Conservation (phyloP, 2,113 vertebrate genomes). For the Phaethon lepturus region DNA sequence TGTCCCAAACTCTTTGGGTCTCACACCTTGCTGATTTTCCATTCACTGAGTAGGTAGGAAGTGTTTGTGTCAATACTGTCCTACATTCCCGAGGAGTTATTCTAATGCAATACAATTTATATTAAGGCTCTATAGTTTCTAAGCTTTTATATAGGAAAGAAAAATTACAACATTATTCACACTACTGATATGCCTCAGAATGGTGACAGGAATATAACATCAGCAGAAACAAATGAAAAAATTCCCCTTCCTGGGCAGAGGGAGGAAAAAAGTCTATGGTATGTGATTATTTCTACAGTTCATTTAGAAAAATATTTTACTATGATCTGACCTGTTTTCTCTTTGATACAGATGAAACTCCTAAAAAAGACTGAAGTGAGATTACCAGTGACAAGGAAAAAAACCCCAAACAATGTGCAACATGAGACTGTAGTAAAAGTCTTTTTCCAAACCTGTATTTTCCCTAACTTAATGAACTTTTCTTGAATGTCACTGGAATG, state of each 20-base stretch:
- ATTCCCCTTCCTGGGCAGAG: background rate
- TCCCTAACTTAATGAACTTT: background rate
- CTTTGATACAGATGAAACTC: background rate
- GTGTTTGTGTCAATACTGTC: background rate
- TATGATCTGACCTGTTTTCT: background rate
- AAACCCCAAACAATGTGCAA: background rate
- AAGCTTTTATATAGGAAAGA: background rate
- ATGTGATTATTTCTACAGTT: background rate
- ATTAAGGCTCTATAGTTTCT: background rate
- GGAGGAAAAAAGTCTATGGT: background rate
- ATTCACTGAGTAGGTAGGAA: background rate
- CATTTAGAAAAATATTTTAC: background rate
- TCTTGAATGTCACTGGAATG: background rate
- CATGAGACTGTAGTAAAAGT: background rate
- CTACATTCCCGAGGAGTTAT: background rate
- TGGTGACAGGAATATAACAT: background rate
- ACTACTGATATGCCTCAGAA: background rate
- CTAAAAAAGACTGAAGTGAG: background rate
- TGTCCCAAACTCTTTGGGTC: background rate
- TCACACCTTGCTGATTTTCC: background rate
- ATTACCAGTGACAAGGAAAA: background rate
- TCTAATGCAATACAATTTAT: background rate
- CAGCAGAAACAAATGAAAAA: background rate
- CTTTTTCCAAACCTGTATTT: background rate
- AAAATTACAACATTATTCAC: background rate